phyloP scores from a whole-genome alignment of 2,888 invertebrate species.

The Spisula subtruncata region DNA sequence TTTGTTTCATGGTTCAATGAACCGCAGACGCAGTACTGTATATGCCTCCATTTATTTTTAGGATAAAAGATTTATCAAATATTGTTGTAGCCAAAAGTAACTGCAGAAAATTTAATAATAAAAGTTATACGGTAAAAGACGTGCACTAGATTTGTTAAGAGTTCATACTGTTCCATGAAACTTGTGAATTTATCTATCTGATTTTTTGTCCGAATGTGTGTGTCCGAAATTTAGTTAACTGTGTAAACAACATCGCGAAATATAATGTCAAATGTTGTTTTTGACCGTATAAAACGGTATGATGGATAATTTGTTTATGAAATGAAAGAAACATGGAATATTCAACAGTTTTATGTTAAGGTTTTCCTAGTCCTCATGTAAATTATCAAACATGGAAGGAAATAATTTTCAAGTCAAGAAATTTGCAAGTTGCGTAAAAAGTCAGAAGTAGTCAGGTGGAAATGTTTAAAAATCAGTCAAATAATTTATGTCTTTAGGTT shows the following conservation, averaged over 20 bases:
- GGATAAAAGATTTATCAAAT: too few relatives aligned
- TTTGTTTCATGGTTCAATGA: too few relatives aligned
- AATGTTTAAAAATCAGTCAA: background rate
- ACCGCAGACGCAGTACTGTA: too few relatives aligned
- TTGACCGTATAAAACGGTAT: too few relatives aligned
- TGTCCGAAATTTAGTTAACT: background rate
- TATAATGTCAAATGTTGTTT: background rate
- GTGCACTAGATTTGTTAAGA: too few relatives aligned
- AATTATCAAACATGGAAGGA: background rate
- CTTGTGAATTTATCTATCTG: too few relatives aligned
- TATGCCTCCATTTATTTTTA: too few relatives aligned
- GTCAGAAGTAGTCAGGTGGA: background rate
- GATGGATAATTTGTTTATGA: background rate
- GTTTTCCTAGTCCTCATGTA: background rate
- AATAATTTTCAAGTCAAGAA: background rate
- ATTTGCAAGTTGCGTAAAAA: constrained; percentile 2
- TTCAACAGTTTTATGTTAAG: background rate
- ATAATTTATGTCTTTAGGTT: background rate
- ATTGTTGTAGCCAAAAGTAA: too few relatives aligned
- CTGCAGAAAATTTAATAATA: too few relatives aligned
- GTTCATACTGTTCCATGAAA: too few relatives aligned
- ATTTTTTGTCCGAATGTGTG: background rate
- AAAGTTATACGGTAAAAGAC: too few relatives aligned
- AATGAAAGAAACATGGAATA: background rate
- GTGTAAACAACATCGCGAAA: constrained; percentile 4